These are phyloP conservation scores for Megamerina dolium DNA, from an alignment of 2,888 invertebrate genomes.

Conservation along the genomic window DNA sequence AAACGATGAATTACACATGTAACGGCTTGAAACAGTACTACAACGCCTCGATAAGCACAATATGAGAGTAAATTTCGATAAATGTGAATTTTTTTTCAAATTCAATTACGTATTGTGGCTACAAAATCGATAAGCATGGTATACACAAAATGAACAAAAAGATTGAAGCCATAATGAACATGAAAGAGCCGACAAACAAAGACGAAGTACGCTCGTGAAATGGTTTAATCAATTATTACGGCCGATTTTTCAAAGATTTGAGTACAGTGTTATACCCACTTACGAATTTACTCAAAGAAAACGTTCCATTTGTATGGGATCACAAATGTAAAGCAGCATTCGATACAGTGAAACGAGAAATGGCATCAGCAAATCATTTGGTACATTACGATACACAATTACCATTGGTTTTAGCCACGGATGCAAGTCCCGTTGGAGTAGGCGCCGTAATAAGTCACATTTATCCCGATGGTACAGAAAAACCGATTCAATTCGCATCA, in stretches of 20 bases:
- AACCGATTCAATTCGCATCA: too few species aligned
- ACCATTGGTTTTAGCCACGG: too few species aligned
- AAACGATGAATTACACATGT: constrained; percentile 23
- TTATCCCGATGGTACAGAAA: too few species aligned
- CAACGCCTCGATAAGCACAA: constrained; percentile 21
- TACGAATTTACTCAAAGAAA: constrained; percentile 21
- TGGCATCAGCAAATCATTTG: too few species aligned
- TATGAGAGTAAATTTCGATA: too few species aligned
- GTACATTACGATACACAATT: too few species aligned
- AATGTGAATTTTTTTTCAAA: too few species aligned
- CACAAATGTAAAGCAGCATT: constrained; percentile 24
- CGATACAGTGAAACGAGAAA: constrained; percentile 23
- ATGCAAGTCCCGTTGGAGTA: too few species aligned
- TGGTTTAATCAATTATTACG: constrained; percentile 29
- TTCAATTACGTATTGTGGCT: constrained; percentile 28
- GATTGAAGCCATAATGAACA: constrained; percentile 24
- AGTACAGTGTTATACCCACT: constrained; percentile 23
- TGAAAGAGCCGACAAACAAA: too few species aligned
- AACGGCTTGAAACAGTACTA: too few species aligned
- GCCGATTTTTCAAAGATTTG: constrained; percentile 30
- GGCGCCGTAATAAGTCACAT: too few species aligned
- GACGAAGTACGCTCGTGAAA: constrained; percentile 3
- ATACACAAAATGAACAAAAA: too few species aligned
- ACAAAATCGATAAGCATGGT: constrained; percentile 22
- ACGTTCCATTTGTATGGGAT: constrained; percentile 24